A percentile compares a stretch with the other conserved stretches of the same genome.
These are phyloP conservation scores for Pseudoatta argentina DNA, from an alignment of 1,140 invertebrate species.

Conservation along the genomic window DNA sequence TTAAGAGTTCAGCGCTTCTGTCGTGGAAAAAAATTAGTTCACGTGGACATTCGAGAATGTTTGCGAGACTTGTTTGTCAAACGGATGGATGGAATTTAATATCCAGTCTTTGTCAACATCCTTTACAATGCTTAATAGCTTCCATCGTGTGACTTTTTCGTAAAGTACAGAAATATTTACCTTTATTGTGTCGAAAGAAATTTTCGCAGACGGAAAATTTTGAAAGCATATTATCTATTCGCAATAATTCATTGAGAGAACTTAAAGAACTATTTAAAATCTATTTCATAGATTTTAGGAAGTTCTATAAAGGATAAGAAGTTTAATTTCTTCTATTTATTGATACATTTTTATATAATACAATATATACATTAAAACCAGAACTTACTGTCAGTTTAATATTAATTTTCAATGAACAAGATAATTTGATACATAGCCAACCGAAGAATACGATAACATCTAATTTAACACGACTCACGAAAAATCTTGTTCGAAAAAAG, in stretches of 20 bases:
- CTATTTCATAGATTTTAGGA: not conserved
- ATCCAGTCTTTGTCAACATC: slow-evolving; percentile 26
- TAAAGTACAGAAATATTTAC: slow-evolving; percentile 17
- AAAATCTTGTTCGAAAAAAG: not conserved
- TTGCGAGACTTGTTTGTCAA: slow-evolving; percentile 22
- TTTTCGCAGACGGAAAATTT: slow-evolving; percentile 1
- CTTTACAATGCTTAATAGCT: slow-evolving; percentile 10
- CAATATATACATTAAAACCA: not conserved
- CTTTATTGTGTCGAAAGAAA: not conserved
- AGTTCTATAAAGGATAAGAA: not conserved
- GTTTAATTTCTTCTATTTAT: not conserved
- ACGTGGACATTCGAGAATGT: slow-evolving; percentile 19
- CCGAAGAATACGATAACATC: slow-evolving; percentile 1
- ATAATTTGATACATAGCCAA: not conserved
- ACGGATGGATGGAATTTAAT: slow-evolving; percentile 49
- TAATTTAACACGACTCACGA: slow-evolving; percentile 15
- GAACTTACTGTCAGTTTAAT: not conserved
- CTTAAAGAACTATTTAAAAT: not conserved
- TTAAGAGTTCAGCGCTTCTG: not conserved
- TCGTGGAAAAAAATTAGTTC: slow-evolving; percentile 39
- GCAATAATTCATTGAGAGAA: not conserved
- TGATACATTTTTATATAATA: not conserved
- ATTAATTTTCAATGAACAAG: not conserved
- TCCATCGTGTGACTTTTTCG: not conserved
- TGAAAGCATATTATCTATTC: not conserved